Evolutionary conservation across 2,888 invertebrate genomes (phyloP).

Genomic region (Drosophila nigritarsus): DNA sequence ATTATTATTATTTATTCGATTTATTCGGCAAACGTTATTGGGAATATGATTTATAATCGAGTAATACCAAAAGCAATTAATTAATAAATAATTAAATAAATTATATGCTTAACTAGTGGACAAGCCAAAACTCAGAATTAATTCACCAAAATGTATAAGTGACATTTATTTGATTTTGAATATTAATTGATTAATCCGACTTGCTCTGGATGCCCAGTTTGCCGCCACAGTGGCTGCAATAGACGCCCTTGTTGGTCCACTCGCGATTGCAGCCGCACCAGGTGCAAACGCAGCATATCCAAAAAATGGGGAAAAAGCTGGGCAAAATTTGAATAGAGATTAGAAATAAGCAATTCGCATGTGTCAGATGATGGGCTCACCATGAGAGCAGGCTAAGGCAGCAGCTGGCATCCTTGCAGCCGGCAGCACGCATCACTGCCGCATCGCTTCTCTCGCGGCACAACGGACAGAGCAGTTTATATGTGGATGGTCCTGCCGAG

Average conservation of each 20-base stretch:
- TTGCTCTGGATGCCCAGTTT: constrained; percentile 77
- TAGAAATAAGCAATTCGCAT: background rate
- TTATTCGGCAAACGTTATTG: background rate
- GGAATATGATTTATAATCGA: background rate
- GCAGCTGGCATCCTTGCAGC: constrained; percentile 76
- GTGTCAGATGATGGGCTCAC: constrained; percentile 46
- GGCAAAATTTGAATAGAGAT: background rate
- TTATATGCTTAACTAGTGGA: background rate
- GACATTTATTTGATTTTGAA: constrained; percentile 56
- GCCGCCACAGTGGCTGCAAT: constrained; percentile 80
- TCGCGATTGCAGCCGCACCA: constrained; percentile 82
- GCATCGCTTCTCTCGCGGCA: constrained; percentile 80
- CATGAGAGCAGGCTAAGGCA: constrained; percentile 82
- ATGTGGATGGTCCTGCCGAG: constrained; percentile 82
- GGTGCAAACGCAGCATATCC: constrained; percentile 80
- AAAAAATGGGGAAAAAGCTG: constrained; percentile 80
- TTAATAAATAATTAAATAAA: constrained; percentile 3
- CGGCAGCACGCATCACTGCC: constrained; percentile 78
- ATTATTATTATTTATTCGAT: background rate
- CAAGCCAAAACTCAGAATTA: constrained; percentile 1
- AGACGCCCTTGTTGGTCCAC: constrained; percentile 80
- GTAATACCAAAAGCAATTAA: background rate
- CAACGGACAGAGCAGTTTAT: constrained; percentile 81
- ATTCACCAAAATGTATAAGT: constrained; percentile 21
- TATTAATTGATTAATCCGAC: constrained; percentile 58